These are phyloP conservation scores for Empis livida DNA, from an alignment of 2,888 invertebrate species.

Conservation along the genomic window DNA sequence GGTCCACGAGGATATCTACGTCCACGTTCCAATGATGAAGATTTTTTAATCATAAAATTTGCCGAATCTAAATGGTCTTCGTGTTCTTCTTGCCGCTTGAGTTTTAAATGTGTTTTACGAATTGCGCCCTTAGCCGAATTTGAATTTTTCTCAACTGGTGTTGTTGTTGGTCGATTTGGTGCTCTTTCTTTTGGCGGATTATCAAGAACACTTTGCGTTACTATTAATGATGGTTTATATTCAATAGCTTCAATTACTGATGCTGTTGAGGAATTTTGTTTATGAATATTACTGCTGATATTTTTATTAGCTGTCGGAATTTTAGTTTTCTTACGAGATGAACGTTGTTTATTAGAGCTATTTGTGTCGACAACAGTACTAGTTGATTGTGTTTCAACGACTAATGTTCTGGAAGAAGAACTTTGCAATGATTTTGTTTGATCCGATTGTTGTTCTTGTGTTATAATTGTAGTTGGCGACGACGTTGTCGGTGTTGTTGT, in stretches of 20 bases:
- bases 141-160: constrained; percentile 14
- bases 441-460: not conserved
- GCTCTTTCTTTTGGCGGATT: constrained; percentile 33
- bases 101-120: constrained; percentile 15
- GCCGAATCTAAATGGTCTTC: too few species aligned
- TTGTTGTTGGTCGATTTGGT: constrained; percentile 27
- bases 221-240: constrained; percentile 23
- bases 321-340: not conserved
- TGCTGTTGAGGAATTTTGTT: constrained; percentile 4
- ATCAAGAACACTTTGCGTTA: constrained; percentile 31
- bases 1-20: constrained; percentile 8
- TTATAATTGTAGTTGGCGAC: constrained; percentile 2
- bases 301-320: constrained; percentile 10
- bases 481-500: not conserved
- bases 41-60: not conserved
- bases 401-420: not conserved
- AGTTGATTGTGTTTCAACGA: not conserved
- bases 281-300: not conserved
- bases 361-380: not conserved
- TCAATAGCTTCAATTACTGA: constrained; percentile 13
- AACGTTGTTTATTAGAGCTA: not conserved
- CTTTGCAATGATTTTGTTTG: not conserved
- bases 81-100: constrained; percentile 6
- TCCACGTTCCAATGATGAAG: constrained; percentile 7
- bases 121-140: constrained; percentile 18